Conservation (phyloP, 2,888 invertebrate genomes). For the Monochamus alternatus region DNA sequence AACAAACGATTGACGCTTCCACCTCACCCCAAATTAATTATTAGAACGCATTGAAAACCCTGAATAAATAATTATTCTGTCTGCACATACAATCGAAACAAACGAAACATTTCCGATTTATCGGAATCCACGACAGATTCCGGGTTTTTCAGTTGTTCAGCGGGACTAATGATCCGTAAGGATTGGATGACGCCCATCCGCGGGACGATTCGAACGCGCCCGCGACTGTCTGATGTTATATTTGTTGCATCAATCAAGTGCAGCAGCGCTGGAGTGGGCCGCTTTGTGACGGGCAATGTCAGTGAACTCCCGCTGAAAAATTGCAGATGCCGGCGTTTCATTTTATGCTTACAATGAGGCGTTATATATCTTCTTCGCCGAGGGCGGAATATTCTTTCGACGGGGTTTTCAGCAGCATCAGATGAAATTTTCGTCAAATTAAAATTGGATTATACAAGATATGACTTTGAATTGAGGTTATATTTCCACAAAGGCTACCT, state of each 20-base stretch:
- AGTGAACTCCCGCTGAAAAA: constrained; percentile 32
- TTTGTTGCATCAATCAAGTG: constrained; percentile 41
- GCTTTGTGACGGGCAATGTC: constrained; percentile 17
- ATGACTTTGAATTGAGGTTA: too few species aligned
- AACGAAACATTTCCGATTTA: neutral
- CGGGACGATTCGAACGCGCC: constrained; percentile 5
- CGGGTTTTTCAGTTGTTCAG: neutral
- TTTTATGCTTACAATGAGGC: constrained; percentile 13
- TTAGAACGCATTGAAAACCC: too few species aligned
- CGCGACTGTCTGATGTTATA: constrained; percentile 34
- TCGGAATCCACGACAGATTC: neutral
- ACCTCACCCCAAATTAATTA: too few species aligned
- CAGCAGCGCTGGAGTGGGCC: constrained; percentile 7
- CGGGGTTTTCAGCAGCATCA: neutral
- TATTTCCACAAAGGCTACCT: too few species aligned
- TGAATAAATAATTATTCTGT: too few species aligned
- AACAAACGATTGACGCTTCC: too few species aligned
- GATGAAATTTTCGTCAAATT: neutral
- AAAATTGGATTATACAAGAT: too few species aligned
- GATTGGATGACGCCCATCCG: constrained; percentile 13
- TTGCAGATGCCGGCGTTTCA: constrained; percentile 18
- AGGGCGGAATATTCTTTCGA: neutral
- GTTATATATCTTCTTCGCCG: neutral
- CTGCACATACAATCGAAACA: neutral
- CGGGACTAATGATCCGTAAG: neutral